Evolutionary conservation across 2,113 vertebrate genomes (phyloP).

Genomic region (Zosterops lateralis): DNA sequence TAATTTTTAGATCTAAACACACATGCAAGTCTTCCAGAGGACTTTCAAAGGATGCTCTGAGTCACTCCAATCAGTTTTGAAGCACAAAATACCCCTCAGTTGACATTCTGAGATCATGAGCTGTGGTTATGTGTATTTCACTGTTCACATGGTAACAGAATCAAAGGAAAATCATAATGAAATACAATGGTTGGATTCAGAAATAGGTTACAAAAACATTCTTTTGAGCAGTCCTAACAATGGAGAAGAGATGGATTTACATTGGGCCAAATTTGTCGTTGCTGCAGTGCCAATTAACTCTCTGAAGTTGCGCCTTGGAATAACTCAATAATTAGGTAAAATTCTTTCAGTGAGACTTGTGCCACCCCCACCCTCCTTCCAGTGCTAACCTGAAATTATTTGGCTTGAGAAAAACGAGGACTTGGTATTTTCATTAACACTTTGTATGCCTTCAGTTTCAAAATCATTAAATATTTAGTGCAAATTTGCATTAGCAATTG

Average conservation of each 20-base stretch:
- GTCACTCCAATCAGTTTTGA: constrained; percentile 44
- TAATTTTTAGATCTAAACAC: constrained; percentile 57
- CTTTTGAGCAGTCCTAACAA: constrained; percentile 38
- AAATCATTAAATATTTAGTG: constrained; percentile 6
- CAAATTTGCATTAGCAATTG: constrained; percentile 25
- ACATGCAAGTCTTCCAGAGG: constrained; percentile 30
- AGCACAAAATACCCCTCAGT: constrained; percentile 54
- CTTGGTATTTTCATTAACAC: background rate
- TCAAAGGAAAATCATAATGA: constrained; percentile 67
- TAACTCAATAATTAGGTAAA: constrained; percentile 34
- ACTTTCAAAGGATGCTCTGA: constrained; percentile 34
- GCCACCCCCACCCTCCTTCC: background rate
- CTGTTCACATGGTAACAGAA: constrained; percentile 72
- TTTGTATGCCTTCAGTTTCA: background rate
- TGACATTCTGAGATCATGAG: constrained; percentile 65
- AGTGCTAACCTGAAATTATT: background rate
- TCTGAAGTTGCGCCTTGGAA: background rate
- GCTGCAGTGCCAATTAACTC: constrained; percentile 43
- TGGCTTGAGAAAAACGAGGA: background rate
- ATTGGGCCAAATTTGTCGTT: constrained; percentile 44
- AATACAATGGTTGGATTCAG: constrained; percentile 52
- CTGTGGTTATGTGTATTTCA: constrained; percentile 64
- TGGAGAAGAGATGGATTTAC: constrained; percentile 19
- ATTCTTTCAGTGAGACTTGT: background rate
- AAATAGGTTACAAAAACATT: constrained; percentile 59